phyloP scores from a whole-genome alignment of 2,888 invertebrate species.

The Notodromas monacha region DNA sequence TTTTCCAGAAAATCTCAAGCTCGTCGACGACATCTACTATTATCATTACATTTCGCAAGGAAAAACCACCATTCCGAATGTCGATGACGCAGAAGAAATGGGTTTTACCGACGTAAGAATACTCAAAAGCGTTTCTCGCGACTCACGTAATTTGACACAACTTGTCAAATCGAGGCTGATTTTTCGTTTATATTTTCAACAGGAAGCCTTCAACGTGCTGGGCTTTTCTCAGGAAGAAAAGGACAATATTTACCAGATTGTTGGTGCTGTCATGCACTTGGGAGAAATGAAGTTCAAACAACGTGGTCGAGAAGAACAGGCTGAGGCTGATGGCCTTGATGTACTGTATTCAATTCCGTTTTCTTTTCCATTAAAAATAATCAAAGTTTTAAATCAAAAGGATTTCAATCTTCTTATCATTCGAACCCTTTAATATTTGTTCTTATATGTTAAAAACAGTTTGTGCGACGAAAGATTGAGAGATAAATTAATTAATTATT shows the following conservation, averaged over 20 bases:
- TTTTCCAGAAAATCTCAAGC: slow-evolving; percentile 28
- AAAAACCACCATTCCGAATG: slow-evolving; percentile 56
- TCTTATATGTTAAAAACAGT: too few species aligned
- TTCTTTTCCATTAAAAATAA: too few species aligned
- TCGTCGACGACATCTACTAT: slow-evolving; percentile 41
- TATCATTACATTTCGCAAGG: slow-evolving; percentile 77
- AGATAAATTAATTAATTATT: too few species aligned
- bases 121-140: too few species aligned
- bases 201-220: slow-evolving; percentile 97
- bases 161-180: too few species aligned
- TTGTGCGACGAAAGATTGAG: too few species aligned
- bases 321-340: slow-evolving; percentile 76
- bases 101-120: slow-evolving; percentile 45
- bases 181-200: too few species aligned
- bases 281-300: slow-evolving; percentile 99
- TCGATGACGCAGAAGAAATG: slow-evolving; percentile 71
- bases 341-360: slow-evolving; percentile 16
- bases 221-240: slow-evolving; percentile 92
- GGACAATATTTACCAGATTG: slow-evolving; percentile 83
- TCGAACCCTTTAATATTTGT: too few species aligned
- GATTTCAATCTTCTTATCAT: too few species aligned
- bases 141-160: too few species aligned
- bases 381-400: too few species aligned
- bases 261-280: slow-evolving; percentile 97
- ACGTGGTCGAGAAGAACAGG: slow-evolving; percentile 98